These are phyloP conservation scores for Asobara japonica DNA, from an alignment of 1,140 invertebrate genomes.

Conservation along the genomic window DNA sequence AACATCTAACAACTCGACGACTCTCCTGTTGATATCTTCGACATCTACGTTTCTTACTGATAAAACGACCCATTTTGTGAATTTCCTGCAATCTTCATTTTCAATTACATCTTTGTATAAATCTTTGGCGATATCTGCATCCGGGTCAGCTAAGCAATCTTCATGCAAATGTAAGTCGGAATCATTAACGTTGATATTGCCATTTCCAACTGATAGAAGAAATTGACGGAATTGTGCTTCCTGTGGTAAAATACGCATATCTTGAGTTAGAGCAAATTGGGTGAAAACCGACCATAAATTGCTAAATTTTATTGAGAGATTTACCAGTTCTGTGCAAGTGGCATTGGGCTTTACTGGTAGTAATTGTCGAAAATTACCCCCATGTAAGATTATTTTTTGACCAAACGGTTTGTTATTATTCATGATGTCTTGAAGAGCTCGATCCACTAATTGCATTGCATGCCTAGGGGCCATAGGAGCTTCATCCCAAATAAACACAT, in stretches of 20 bases:
- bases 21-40: slow-evolving; percentile 32
- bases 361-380: slow-evolving; percentile 43
- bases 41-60: slow-evolving; percentile 34
- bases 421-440: background rate
- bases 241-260: slow-evolving; percentile 29
- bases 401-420: background rate
- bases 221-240: slow-evolving; percentile 34
- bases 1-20: slow-evolving; percentile 26
- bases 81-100: slow-evolving; percentile 20
- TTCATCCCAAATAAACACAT: background rate
- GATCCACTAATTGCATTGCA: background rate
- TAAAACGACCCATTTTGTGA: slow-evolving; percentile 28
- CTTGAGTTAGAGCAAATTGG: slow-evolving; percentile 27
- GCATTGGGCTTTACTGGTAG: slow-evolving; percentile 31
- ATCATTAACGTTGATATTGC: slow-evolving; percentile 5
- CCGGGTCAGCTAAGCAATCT: background rate
- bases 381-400: slow-evolving; percentile 4
- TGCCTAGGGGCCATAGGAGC: background rate
- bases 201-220: slow-evolving; percentile 34
- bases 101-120: slow-evolving; percentile 18
- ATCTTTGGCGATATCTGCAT: slow-evolving; percentile 17
- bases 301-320: slow-evolving; percentile 35
- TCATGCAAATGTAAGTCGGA: slow-evolving; percentile 23
- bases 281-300: slow-evolving; percentile 30
- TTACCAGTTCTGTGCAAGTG: slow-evolving; percentile 29